Evolutionary conservation across 2,888 invertebrate species (phyloP).

Genomic region (Drosophila greeni): DNA sequence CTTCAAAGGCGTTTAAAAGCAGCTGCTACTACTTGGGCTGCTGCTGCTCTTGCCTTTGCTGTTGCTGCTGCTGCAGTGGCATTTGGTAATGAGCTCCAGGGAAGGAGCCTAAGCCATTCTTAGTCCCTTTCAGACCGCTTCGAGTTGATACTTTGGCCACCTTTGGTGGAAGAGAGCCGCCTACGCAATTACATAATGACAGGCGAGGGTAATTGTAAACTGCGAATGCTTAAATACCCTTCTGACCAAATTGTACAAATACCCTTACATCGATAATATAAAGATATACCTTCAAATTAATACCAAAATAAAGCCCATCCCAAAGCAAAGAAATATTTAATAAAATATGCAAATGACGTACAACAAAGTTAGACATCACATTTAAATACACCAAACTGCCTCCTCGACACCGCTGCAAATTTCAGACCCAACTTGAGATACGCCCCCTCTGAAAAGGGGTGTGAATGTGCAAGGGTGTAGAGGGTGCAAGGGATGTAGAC

Average conservation of each 20-base stretch:
- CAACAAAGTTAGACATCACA: background rate
- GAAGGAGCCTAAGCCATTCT: slow-evolving; percentile 25
- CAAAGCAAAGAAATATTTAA: background rate
- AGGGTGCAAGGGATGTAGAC: no score
- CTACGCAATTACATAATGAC: slow-evolving; percentile 26
- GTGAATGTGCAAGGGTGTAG: slow-evolving; percentile 3
- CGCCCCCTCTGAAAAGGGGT: background rate
- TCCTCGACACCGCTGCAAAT: background rate
- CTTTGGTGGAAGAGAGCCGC: slow-evolving; percentile 15
- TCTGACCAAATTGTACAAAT: background rate
- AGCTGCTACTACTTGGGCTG: slow-evolving; percentile 36
- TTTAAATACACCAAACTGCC: background rate
- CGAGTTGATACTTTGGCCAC: slow-evolving; percentile 26
- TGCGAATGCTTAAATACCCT: background rate
- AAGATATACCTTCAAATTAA: no score
- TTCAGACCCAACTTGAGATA: background rate
- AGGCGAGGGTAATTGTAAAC: background rate
- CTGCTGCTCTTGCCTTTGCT: slow-evolving; percentile 11
- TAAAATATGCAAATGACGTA: background rate
- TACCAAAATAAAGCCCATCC: background rate
- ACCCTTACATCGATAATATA: no score
- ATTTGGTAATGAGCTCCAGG: slow-evolving; percentile 59
- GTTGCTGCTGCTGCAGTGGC: slow-evolving; percentile 41
- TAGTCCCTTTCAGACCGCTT: slow-evolving; percentile 1
- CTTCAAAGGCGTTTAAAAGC: slow-evolving; percentile 57